Base-by-base conservation (phyloP, 2,797 vertebrate species). In the Leucoraja ocellata region DNA sequence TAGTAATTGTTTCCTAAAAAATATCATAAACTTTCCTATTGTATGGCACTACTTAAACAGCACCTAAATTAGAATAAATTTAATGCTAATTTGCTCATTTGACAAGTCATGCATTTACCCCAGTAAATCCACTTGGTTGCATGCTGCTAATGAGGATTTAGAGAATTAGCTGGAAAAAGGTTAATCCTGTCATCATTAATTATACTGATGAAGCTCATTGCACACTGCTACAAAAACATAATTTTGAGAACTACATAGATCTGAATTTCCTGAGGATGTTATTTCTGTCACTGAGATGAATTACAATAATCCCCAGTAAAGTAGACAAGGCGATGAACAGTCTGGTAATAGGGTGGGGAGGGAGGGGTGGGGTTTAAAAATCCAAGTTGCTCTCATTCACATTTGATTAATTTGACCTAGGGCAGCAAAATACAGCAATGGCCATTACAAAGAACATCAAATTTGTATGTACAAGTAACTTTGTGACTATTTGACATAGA, bases 121-220 rank as follows among this genome's bases (percentile, higher is more conserved):
- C 39, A 76, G 23, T 92, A 76, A 92, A 73, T 92, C 90, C 90
- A 92, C 46, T 91, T 92, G 90, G 90, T 28, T 73, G 90, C 90
- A 74, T 76, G 73, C 73, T 92, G 90, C 71, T 92, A 92, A 92
- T 92, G 71, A 76, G 71, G 90, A 74, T 92, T 92, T 92, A 92
- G 71, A 74, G 90, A 92, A 73, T 92, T 73, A 92, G 90, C 68
- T 46, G 23, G 90, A 91, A 91, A 91, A 74, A 91, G 90, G 68
- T 92, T 92, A 92, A 92, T 92, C 90, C 90, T 54, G 90, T 92
- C 90, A 76, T 58, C 90, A 74, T 92, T 76, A 92, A 92, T 92
- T 92, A 92, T 54, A 54, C 39, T n/a, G 71, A 92, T 92, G 71
- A 74, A 76, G 39, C 90, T 92, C 39, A 11, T 74, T 74, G 90